A percentile compares a stretch with the other conserved stretches of the same genome.
These are phyloP conservation scores for Sycon ciliatum DNA, from an alignment of 37 sponge, comb jelly and placozoan species.

Conservation along the genomic window DNA sequence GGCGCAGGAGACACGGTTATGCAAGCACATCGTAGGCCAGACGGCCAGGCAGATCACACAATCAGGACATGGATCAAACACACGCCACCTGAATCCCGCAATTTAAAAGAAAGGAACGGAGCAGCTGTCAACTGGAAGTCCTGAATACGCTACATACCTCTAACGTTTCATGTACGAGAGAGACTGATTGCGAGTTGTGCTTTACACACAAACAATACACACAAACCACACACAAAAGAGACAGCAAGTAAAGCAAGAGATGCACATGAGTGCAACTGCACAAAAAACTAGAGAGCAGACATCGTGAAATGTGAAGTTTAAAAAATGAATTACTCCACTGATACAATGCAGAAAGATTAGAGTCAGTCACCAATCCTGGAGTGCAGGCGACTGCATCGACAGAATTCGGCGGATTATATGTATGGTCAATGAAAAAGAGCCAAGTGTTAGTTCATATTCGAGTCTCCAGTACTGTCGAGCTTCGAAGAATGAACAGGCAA, in stretches of 20 bases:
- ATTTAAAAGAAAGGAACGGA: not conserved
- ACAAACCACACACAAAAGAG: not conserved
- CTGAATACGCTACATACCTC: slow-evolving; percentile 39
- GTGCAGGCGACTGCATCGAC: no score
- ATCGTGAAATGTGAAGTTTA: no score
- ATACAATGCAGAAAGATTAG: no score
- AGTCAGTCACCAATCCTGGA: no score
- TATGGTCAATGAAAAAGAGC: not conserved
- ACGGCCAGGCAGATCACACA: not conserved
- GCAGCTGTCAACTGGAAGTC: not conserved
- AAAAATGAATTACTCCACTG: not conserved
- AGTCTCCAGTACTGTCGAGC: not conserved
- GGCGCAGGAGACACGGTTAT: no score
- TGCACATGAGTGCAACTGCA: not conserved
- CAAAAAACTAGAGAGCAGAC: not conserved
- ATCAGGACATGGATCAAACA: not conserved
- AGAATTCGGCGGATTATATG: no score
- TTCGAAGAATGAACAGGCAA: not conserved
- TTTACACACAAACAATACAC: slow-evolving; percentile 20
- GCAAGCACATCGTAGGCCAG: no score
- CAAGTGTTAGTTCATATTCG: not conserved
- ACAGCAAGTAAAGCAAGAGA: not conserved
- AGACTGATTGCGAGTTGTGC: slow-evolving; percentile 74
- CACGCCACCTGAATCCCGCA: not conserved
- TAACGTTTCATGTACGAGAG: slow-evolving; percentile 52